Conservation (phyloP, 2,888 invertebrate genomes). For the Rotaria sp. region DNA sequence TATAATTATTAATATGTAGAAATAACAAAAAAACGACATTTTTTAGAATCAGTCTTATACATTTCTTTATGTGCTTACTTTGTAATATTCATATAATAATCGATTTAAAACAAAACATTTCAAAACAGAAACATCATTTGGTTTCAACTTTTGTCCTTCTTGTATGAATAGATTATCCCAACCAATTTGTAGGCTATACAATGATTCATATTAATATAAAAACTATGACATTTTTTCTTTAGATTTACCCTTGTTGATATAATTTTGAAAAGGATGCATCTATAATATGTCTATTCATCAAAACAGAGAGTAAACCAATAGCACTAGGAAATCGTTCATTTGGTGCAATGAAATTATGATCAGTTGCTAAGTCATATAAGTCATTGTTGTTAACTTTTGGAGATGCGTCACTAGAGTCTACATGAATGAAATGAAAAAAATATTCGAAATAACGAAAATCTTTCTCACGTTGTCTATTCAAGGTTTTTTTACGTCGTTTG, state of each 20-base stretch:
- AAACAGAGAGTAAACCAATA: not conserved
- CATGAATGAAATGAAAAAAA: not conserved
- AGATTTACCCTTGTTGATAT: not conserved
- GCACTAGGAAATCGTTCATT: not conserved
- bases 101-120: not conserved
- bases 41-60: too few species aligned
- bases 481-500: too few species aligned
- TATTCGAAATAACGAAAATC: not conserved
- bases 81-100: not conserved
- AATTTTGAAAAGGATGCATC: not conserved
- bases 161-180: not conserved
- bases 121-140: not conserved
- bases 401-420: not conserved
- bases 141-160: not conserved
- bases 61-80: not conserved
- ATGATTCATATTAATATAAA: not conserved
- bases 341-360: not conserved
- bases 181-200: not conserved
- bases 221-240: not conserved
- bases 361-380: not conserved
- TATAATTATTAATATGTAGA: too few species aligned
- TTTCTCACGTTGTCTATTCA: not conserved
- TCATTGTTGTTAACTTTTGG: not conserved
- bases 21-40: too few species aligned
- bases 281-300: not conserved